Percentiles rank a stretch among this genome's conserved stretches.
These are phyloP conservation scores for Sebastes minor DNA, from an alignment of 2,797 vertebrate genomes.

Conservation along the genomic window DNA sequence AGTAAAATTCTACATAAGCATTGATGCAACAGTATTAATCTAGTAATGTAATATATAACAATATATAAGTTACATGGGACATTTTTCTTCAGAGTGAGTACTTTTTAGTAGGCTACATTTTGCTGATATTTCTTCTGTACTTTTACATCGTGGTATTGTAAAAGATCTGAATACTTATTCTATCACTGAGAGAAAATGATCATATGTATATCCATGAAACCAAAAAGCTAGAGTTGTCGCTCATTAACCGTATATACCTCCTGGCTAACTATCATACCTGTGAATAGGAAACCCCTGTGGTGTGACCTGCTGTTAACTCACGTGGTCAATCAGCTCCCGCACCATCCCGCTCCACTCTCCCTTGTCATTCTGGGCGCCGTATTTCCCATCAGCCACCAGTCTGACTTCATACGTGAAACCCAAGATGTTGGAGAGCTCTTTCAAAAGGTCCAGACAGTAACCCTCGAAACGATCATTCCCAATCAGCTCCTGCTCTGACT, in stretches of 20 bases:
- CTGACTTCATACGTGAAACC: slow-evolving; percentile 96
- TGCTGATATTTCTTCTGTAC: not conserved
- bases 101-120: not conserved
- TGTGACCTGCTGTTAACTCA: slow-evolving; percentile 77
- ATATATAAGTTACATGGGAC: not conserved
- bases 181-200: not conserved
- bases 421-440: slow-evolving; percentile 95
- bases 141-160: not conserved
- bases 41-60: not conserved
- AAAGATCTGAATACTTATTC: not conserved
- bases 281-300: not conserved
- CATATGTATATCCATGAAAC: not conserved
- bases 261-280: not conserved
- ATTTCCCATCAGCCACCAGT: slow-evolving; percentile 96
- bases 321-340: slow-evolving; percentile 96
- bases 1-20: not conserved
- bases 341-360: slow-evolving; percentile 99
- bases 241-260: not conserved
- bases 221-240: not conserved
- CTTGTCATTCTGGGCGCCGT: slow-evolving; percentile 97
- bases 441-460: slow-evolving; percentile 95
- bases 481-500: slow-evolving; percentile 93
- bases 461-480: slow-evolving; percentile 98
- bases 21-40: not conserved
- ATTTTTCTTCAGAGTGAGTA: not conserved